Evolutionary conservation across 2,113 vertebrate genomes (phyloP), one percentile per base, ranked within the genome.

Genomic region (Bettongia penicillata): DNA sequence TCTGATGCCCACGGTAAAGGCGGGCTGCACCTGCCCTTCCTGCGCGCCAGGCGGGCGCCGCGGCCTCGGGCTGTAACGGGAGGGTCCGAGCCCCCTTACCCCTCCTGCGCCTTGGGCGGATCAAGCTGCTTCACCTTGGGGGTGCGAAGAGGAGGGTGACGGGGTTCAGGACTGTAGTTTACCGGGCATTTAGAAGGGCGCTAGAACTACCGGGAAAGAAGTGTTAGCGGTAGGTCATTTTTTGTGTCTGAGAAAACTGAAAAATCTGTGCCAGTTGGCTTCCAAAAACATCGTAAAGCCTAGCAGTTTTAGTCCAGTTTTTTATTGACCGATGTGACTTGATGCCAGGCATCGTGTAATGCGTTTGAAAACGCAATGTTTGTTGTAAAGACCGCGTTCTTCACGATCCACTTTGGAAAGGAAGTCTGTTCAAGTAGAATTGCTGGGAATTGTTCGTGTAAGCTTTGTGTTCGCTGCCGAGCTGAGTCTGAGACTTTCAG

Each of bases 151-250:
- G n/a, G n/a, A n/a, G n/a, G n/a, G n/a, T n/a, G n/a, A n/a, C n/a
- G n/a, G n/a, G n/a, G n/a, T n/a, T n/a, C n/a, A n/a, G n/a, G n/a
- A n/a, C n/a, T n/a, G n/a, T n/a, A n/a, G n/a, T n/a, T n/a, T n/a
- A n/a, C n/a, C n/a, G n/a, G n/a, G n/a, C n/a, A n/a, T n/a, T n/a
- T n/a, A n/a, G n/a, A n/a, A n/a, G n/a, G n/a, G n/a, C n/a, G n/a
- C n/a, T n/a, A n/a, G n/a, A n/a, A n/a, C n/a, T n/a, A n/a, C n/a
- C n/a, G n/a, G n/a, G n/a, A n/a, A n/a, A n/a, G 51, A 77, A 24
- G 7, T 94, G 37, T 31, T 61, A 61, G 31, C 10, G 14, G 57
- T 95, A 51, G 55, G 47, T 93, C n/a, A n/a, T 92, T 96, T 95
- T 50, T 84, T 52, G 16, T 52, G 4, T 92, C 95, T 94, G 31